Evolutionary conservation across 1,140 invertebrate species (phyloP), one percentile per base, ranked within the genome.

Genomic region (Sminthurinus signatus): DNA sequence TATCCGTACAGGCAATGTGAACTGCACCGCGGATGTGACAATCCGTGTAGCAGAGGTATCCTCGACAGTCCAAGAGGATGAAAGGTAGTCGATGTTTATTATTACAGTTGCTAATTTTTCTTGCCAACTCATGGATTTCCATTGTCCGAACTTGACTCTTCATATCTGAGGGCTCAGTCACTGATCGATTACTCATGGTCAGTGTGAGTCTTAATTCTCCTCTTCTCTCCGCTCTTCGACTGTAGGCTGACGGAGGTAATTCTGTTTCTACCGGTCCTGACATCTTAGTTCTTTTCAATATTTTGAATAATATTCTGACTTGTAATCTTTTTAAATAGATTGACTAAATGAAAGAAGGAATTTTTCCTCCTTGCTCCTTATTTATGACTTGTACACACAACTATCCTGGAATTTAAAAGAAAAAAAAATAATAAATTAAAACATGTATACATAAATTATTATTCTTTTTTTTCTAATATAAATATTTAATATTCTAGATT

Each of bases 1-100:
- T 76, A 74, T 89, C 87, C 1, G 84, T 82, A 73, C 86, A 88
- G 75, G 86, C 87, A 23, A 89, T 80, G 76, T 89, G 88, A 60
- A 88, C 82, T 19, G 87, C 84, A 17, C 86, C 85, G 27, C 79
- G 76, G 39, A 89, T 83, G 74, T 90, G 88, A 67, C 81, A 82
- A 29, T 82, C 79, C 73, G 88, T 87, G 76, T 85, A 89, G 23
- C 82, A 80, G 25, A 88, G 81, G 71, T 88, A 88, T 0, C 87
- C 81, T 29, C 88, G 80, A 73, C 86, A 86, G 73, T 90, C 88
- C 23, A 71, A 48, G 0, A 71, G 64, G 39, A 71, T 67, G 54
- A 68, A 71, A 46, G 65, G 63, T 5, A 60, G 31, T n/a, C 68
- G 44, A 31, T 69, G 56, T 28, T 66, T 60, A 46, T 65, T 65